Conservation (phyloP, 2,888 invertebrate species). For the Cantharis nigra region DNA sequence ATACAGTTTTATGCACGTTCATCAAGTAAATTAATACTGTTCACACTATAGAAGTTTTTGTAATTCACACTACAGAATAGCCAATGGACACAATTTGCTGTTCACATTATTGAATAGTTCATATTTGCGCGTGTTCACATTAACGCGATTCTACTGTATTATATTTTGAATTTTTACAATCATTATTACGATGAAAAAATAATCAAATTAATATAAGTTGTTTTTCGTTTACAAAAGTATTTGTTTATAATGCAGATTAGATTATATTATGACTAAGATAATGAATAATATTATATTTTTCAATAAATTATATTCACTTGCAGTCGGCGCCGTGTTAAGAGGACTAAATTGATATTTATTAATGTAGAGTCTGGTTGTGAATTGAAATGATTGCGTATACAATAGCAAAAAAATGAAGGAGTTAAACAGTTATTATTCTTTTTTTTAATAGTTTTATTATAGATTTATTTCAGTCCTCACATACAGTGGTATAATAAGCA, state of each 20-base stretch:
- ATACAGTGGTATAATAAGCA: no score
- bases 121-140: no score
- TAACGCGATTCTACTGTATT: no score
- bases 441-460: no score
- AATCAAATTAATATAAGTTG: background rate
- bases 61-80: no score
- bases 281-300: slow-evolving; percentile 24
- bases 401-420: background rate
- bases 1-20: no score
- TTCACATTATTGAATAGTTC: no score
- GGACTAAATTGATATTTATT: slow-evolving; percentile 34
- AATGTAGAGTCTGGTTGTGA: slow-evolving; percentile 24
- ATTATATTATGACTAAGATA: slow-evolving; percentile 13
- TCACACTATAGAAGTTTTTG: no score
- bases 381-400: slow-evolving; percentile 27
- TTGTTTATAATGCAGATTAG: background rate
- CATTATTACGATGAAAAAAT: background rate
- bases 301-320: slow-evolving; percentile 32
- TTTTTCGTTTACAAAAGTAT: background rate
- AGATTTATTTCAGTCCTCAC: no score
- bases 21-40: no score
- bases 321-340: slow-evolving; percentile 32
- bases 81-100: no score
- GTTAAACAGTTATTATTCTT: background rate
- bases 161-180: background rate